Conservation (phyloP, 2,113 vertebrate genomes). For the Crotalus helleri region DNA sequence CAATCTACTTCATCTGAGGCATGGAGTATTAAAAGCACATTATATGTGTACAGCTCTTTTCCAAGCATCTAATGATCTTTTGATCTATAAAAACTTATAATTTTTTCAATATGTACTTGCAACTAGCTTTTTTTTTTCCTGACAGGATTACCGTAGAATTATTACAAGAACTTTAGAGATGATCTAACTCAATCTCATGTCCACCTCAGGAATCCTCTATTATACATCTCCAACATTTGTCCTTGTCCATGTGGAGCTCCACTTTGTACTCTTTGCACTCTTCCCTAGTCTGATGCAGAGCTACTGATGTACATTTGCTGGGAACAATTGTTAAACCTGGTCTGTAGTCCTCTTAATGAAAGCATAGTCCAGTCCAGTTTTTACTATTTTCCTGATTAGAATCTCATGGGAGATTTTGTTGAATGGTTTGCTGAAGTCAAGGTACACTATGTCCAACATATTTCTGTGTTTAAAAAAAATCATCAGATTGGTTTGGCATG, state of each 20-base stretch:
- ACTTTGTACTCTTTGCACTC: background rate
- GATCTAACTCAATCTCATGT: background rate
- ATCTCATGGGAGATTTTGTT: background rate
- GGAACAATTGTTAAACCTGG: background rate
- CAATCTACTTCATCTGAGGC: background rate
- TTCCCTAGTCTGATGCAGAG: background rate
- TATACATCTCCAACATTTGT: background rate
- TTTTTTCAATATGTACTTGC: background rate
- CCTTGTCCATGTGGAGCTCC: background rate
- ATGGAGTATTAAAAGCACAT: background rate
- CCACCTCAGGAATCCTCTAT: background rate
- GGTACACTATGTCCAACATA: background rate
- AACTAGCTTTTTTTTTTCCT: background rate
- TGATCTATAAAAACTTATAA: background rate
- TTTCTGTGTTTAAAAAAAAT: background rate
- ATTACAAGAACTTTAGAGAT: background rate
- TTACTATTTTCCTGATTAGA: background rate
- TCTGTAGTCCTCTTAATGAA: background rate
- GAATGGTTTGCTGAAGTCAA: background rate
- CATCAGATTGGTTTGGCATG: background rate
- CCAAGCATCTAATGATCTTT: background rate
- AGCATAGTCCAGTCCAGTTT: background rate
- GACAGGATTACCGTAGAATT: background rate
- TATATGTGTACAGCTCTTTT: background rate
- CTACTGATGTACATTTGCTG: background rate